Conservation (phyloP, 2,113 vertebrate species). For the Phyllostomus hastatus region DNA sequence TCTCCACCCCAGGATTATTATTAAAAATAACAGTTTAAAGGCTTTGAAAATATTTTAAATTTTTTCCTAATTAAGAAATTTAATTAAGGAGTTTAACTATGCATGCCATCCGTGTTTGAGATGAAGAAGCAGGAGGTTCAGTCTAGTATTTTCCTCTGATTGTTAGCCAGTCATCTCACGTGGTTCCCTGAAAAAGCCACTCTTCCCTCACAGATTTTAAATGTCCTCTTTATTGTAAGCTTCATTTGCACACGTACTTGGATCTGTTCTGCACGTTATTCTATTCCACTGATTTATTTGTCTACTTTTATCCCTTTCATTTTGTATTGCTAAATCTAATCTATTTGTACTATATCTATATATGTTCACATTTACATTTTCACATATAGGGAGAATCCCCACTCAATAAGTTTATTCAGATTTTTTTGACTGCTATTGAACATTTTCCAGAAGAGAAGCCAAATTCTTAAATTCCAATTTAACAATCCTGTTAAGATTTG, state of each 20-base stretch:
- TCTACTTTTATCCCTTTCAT: neutral
- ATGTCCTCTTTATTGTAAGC: neutral
- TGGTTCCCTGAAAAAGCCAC: neutral
- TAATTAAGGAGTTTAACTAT: too few species aligned
- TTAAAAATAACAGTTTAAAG: too few species aligned
- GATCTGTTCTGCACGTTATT: neutral
- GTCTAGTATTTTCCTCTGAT: too few species aligned
- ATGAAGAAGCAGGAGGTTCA: too few species aligned
- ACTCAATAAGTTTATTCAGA: neutral
- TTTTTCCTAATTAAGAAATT: too few species aligned
- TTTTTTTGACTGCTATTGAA: neutral
- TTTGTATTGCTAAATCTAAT: neutral
- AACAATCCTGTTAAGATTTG: neutral
- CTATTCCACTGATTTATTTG: too few species aligned
- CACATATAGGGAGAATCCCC: neutral
- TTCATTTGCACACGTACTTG: neutral
- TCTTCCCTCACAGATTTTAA: neutral
- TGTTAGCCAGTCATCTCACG: too few species aligned
- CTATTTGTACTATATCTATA: neutral
- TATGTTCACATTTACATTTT: neutral
- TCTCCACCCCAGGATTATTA: too few species aligned
- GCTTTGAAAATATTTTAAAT: too few species aligned
- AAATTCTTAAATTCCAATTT: constrained; percentile 10
- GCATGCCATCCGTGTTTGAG: too few species aligned
- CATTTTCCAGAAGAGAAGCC: neutral